Evolutionary conservation across 30 jellyfish, hydroid and myxozoan species (phyloP), one percentile per base, ranked within the genome.

Genomic region (Catostylus mosaicus): DNA sequence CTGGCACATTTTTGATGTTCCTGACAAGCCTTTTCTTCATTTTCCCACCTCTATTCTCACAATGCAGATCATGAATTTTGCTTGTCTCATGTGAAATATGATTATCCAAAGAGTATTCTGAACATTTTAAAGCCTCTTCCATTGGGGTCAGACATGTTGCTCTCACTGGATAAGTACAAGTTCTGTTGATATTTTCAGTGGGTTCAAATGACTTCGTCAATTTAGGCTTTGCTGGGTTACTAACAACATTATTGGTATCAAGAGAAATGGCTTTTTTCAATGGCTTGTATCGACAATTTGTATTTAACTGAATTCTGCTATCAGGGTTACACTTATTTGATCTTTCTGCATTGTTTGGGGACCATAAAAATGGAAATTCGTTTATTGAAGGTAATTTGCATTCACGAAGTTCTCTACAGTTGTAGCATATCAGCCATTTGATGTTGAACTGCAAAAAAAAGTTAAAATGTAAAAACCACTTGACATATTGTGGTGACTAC

Each of bases 321-420:
- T 18, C 0, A 8, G 1, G 0, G 7, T 36, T 3, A 0, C 19
- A 6, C 19, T 19, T 68, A 34, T 19, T 0, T 37, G 40, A 0
- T 68, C 66, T 34, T 38, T 30, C 18, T 22, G 35, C 5, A 7
- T 27, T 16, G 24, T 1, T n/a, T 1, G 71, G 71, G 6, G 71
- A 1, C 85, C 85, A 74, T 24, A 74, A 46, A 74, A 74, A 74
- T 7, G 80, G 80, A n/a, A 36, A 38, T 10, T 68, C 64, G 14
- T 68, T 68, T 68, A 37, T 0, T 0, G 64, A 5, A 10, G 80
- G 54, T 20, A 34, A 19, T 40, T 36, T 68, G 36, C 65, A 68
- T 23, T 68, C 80, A 22, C 35, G 64, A 26, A 36, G 30, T 2
- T 45, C 80, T 33, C 80, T 33, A 30, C 64, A 68, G 35, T 36